Percentiles rank a stretch among this genome's conserved stretches.
Evolutionary conservation across 2,888 invertebrate genomes (phyloP).

Genomic region (Sminthurinus aureus): DNA sequence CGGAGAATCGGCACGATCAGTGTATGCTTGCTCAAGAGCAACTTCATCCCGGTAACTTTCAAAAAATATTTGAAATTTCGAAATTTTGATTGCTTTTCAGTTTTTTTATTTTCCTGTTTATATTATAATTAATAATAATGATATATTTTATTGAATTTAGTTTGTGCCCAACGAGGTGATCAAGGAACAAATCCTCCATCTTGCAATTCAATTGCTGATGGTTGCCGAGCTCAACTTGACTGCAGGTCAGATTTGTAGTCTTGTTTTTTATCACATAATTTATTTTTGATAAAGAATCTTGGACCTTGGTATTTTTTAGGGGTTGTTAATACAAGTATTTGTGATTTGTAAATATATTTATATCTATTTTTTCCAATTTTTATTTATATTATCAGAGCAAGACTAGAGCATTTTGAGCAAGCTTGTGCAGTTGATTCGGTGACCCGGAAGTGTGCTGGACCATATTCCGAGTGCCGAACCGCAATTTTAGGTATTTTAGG

Average conservation of each 20-base stretch:
- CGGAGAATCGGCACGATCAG: constrained; percentile 83
- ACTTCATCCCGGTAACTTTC: constrained; percentile 72
- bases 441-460: constrained; percentile 87
- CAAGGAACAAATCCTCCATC: constrained; percentile 75
- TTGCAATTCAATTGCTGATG: constrained; percentile 83
- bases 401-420: constrained; percentile 87
- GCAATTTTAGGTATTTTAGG: constrained; percentile 89
- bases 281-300: not conserved
- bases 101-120: no score
- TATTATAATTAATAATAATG: no score
- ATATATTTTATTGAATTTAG: constrained; percentile 59
- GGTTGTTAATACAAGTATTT: not conserved
- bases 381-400: constrained; percentile 68
- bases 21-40: constrained; percentile 90
- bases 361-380: not conserved
- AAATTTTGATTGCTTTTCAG: no score
- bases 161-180: constrained; percentile 83
- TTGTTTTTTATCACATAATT: constrained; percentile 4
- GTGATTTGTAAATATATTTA: not conserved
- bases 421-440: constrained; percentile 90
- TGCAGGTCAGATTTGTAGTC: constrained; percentile 74
- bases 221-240: constrained; percentile 80
- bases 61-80: no score
- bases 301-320: not conserved
- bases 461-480: constrained; percentile 81